Base-by-base conservation (phyloP, 2,888 invertebrate species). In the Molorchus minor region DNA sequence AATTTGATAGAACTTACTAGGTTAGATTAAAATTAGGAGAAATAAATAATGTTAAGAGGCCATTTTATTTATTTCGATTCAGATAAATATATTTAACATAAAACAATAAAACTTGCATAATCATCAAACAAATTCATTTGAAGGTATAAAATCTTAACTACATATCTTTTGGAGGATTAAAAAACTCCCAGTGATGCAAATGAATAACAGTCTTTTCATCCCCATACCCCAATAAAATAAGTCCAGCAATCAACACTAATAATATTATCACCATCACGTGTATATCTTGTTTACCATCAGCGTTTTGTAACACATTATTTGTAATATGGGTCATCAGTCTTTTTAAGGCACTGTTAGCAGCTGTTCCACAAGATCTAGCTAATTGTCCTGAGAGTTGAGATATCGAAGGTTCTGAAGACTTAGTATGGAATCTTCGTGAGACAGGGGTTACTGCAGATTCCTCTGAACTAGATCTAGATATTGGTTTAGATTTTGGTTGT, bases 161-260 rank as follows among this genome's bases (percentile, higher is more conserved):
- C 67, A 77, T 72, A 69, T 80, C 85, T 61, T 87, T 87, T 5
- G 93, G 93, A 8, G 93, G 93, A 82, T 93, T 93, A 72, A 93
- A 91, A 79, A 89, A 93, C 78, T 93, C 93, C 93, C 93, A 93
- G 71, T 93, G 93, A 77, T 92, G 91, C 71, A 90, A 88, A 77
- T 93, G 92, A 66, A 91, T 86, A 46, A 88, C 88, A 55, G 88
- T 86, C 61, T 82, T 83, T 46, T 82, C 82, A 62, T 88, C 87
- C 61, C 90, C 88, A 59, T 90, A 85, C 47, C 91, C 88, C 65
- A 92, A 84, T 79, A 94, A 84, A 62, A 94, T 85, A 59, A 94
- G 83, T 12, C 90, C 91, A 47, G 91, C 90, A 30, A 94, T 86
- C 63, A 94, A 82, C 47, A 94, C 85, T 58, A 94, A 84, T 63